phyloP scores from a whole-genome alignment of 2,888 invertebrate species.

The Sceliomorpha sp. region DNA sequence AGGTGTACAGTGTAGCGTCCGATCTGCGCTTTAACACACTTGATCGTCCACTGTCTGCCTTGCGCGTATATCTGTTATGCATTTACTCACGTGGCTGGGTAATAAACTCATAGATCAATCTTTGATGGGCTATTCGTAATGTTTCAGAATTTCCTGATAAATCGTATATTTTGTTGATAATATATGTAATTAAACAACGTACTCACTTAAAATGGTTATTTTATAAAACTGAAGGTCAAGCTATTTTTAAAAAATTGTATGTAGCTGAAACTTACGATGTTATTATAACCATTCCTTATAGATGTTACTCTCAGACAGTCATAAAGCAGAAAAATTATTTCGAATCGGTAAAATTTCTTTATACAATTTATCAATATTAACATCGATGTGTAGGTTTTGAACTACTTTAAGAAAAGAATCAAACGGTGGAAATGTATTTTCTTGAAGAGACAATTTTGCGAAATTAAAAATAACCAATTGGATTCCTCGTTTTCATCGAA shows the following conservation, averaged over 20 bases:
- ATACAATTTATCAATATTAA: no score
- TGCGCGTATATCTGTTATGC: constrained; percentile 23
- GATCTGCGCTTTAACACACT: constrained; percentile 32
- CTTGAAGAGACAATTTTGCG: neutral
- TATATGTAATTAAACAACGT: no score
- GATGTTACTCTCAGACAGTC: no score
- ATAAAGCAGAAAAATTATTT: neutral
- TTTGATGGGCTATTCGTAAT: constrained; percentile 24
- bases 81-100: constrained; percentile 24
- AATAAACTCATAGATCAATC: constrained; percentile 36
- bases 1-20: constrained; percentile 35
- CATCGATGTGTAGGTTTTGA: no score
- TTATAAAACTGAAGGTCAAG: no score
- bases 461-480: constrained; percentile 2
- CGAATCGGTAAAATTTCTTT: constrained; percentile 1
- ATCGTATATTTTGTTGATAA: constrained; percentile 6
- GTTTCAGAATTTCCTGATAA: constrained; percentile 7
- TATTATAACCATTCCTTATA: no score
- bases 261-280: no score
- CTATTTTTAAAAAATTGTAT: no score
- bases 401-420: neutral
- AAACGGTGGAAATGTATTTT: neutral
- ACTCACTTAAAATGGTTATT: no score
- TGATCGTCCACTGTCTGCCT: constrained; percentile 29
- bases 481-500: neutral